Percentiles rank a stretch among this genome's conserved stretches.
phyloP scores from a whole-genome alignment of 2,113 vertebrate genomes.

The human region DNA sequence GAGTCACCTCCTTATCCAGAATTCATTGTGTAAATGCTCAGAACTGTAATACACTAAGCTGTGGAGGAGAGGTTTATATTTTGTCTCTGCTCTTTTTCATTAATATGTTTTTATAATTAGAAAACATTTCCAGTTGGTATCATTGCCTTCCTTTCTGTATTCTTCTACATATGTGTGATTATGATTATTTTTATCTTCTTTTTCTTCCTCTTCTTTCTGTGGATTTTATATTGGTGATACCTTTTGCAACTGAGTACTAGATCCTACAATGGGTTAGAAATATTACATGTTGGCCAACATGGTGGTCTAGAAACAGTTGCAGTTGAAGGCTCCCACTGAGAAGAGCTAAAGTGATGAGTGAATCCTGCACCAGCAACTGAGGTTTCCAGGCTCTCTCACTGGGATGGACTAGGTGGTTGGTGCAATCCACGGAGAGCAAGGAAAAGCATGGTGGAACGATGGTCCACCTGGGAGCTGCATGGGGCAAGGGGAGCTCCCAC shows the following conservation, averaged over 20 bases:
- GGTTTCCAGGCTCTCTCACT: too few species aligned
- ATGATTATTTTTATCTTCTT: background rate
- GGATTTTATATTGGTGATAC: background rate
- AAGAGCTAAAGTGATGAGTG: too few species aligned
- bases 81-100: background rate
- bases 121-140: background rate
- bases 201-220: background rate
- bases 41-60: background rate
- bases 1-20: background rate
- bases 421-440: too few species aligned
- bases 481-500: too few species aligned
- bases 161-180: background rate
- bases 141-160: background rate
- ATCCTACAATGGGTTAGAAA: background rate
- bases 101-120: background rate
- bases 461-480: too few species aligned
- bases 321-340: too few species aligned
- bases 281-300: background rate
- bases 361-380: too few species aligned
- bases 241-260: background rate
- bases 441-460: too few species aligned
- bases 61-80: background rate
- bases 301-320: too few species aligned
- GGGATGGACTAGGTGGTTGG: too few species aligned
- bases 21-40: background rate